Evolutionary conservation across 2,113 vertebrate genomes (phyloP), one percentile per base, ranked within the genome.

Genomic region (Chinchilla lanigera): DNA sequence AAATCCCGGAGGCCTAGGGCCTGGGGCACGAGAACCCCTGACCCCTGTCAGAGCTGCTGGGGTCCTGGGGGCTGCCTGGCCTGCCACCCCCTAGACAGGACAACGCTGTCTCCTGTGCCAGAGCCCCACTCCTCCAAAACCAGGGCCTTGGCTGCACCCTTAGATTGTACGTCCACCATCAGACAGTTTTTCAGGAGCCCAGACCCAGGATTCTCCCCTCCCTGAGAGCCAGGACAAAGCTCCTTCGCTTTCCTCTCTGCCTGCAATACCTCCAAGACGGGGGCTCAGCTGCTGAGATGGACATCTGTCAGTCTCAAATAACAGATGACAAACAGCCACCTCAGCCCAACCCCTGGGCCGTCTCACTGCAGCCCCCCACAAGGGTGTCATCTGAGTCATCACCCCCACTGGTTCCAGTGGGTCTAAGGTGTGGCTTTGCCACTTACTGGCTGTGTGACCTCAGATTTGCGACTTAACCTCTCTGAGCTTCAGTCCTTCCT

Each of bases 381-480:
- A 83, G 73, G 33, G 7, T 19, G 6, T 54, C 41, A 44, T 75
- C 47, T 30, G 22, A 54, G n/a, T 83, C 63, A 7, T 35, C 52
- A 47, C 73, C 2, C 41, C 44, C 33, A 20, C 44, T 63, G 75
- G 71, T 4, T 77, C 71, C 41, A 52, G 14, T 65, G 4, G 41
- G n/a, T 26, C 22, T 24, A 24, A 47, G 41, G 38, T 81, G 84
- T 38, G 9, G 17, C 60, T 54, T 71, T 75, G 30, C 38, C 41
- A 2, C n/a, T 69, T 60, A 24, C 56, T 38, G 12, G 13, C 78
- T 89, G 87, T 93, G 96, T 89, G 93, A 95, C 44, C 52, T 93
- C 61, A 26, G 41, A 20, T 41, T 60, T 33, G 77, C 61, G 61
- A 58, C 83, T 58, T 54, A 54, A 28, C 93, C 60, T 93, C 84